These are phyloP conservation scores for Anhinga rufa DNA, from an alignment of 2,113 vertebrate genomes.

Conservation along the genomic window DNA sequence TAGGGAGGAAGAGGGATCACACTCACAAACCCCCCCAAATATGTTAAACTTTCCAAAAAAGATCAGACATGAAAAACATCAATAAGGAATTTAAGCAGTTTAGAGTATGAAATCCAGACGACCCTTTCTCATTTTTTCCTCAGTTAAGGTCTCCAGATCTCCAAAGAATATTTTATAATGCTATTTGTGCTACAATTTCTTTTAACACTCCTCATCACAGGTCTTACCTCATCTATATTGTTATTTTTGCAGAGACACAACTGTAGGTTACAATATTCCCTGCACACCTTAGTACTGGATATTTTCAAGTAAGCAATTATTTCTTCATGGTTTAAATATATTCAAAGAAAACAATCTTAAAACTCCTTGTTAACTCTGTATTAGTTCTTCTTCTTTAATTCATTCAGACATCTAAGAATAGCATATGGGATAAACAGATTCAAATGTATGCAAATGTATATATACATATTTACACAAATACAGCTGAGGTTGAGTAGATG, in stretches of 20 bases:
- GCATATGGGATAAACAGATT: background rate
- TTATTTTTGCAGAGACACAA: background rate
- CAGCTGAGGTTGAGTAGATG: background rate
- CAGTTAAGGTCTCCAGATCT: background rate
- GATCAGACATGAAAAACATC: background rate
- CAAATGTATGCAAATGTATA: constrained; percentile 26
- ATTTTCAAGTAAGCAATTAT: background rate
- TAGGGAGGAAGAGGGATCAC: background rate
- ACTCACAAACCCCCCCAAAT: background rate
- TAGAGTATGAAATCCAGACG: background rate
- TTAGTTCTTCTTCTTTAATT: background rate
- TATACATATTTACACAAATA: constrained; percentile 10
- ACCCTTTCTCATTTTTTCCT: background rate
- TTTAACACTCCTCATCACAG: background rate
- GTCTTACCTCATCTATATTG: background rate
- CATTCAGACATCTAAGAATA: background rate
- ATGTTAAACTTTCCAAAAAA: background rate
- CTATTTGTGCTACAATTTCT: background rate
- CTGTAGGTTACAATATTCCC: background rate
- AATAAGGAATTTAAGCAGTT: background rate
- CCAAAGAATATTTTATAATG: background rate
- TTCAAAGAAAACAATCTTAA: background rate
- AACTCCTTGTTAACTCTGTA: background rate
- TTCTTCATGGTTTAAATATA: background rate
- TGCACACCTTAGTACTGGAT: background rate